Conservation (phyloP, 2,113 vertebrate species). For the Indri indri region DNA sequence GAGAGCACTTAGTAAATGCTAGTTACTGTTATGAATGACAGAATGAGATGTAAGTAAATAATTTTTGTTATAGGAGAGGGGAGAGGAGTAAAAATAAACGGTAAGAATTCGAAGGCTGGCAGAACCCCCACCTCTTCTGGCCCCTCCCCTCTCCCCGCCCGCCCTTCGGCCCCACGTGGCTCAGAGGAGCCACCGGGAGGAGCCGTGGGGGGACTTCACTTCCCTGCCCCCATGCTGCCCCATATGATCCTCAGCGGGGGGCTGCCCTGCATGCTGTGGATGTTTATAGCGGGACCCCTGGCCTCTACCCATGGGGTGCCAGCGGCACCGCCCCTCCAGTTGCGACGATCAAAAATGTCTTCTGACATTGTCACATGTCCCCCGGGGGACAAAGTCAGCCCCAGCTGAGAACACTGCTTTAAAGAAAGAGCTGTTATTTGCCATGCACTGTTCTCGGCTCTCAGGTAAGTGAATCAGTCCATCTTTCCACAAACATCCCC, state of each 20-base stretch:
- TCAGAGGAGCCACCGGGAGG: neutral
- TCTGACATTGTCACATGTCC: neutral
- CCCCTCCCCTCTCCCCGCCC: neutral
- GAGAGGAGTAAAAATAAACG: neutral
- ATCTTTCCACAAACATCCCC: neutral
- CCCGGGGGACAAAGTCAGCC: neutral
- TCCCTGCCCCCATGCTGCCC: fast-evolving
- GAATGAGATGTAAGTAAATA: neutral
- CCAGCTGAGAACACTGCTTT: neutral
- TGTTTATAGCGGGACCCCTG: neutral
- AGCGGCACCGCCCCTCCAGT: neutral
- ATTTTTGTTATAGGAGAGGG: neutral
- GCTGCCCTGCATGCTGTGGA: neutral
- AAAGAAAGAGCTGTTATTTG: neutral
- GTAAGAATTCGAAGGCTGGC: neutral
- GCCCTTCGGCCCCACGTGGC: neutral
- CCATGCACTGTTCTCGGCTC: too few relatives aligned
- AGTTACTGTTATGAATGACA: neutral
- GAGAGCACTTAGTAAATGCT: neutral
- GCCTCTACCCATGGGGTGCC: neutral
- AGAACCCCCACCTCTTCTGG: neutral
- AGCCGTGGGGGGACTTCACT: neutral
- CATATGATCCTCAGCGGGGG: fast-evolving
- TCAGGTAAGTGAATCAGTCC: neutral
- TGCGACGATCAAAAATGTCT: neutral